Conservation (phyloP, 2,113 vertebrate species). For the Dasyprocta punctata region DNA sequence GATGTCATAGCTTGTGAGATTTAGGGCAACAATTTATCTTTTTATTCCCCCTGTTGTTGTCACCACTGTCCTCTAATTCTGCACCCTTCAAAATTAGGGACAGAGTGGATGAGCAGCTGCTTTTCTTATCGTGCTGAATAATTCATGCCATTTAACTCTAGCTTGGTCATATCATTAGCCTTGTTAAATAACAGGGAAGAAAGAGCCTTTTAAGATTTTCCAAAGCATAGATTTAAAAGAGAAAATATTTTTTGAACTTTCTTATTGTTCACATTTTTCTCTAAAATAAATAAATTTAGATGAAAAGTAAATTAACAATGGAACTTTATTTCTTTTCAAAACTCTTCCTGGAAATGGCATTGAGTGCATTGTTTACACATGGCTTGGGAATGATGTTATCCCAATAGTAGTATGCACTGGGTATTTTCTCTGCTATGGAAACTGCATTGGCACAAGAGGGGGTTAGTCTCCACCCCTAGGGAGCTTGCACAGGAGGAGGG, state of each 20-base stretch:
- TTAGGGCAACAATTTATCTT: slow-evolving; percentile 71
- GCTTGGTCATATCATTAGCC: slow-evolving; percentile 41
- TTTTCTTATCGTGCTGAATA: slow-evolving; percentile 81
- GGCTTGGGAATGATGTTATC: background rate
- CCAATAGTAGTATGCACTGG: too few species aligned
- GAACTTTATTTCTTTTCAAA: background rate
- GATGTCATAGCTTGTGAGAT: slow-evolving; percentile 69
- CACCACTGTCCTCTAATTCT: slow-evolving; percentile 71
- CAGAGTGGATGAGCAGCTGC: slow-evolving; percentile 81
- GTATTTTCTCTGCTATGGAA: fast-evolving
- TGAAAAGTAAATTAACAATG: slow-evolving; percentile 1
- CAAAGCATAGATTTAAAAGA: slow-evolving; percentile 19
- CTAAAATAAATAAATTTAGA: background rate
- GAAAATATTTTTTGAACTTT: background rate
- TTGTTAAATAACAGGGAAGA: slow-evolving; percentile 39
- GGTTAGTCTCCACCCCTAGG: background rate
- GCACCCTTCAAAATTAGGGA: slow-evolving; percentile 76
- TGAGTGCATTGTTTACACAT: background rate
- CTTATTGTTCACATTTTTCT: background rate
- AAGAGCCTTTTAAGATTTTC: slow-evolving; percentile 35
- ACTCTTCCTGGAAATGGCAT: background rate
- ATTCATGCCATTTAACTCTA: slow-evolving; percentile 74
- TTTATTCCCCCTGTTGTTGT: slow-evolving; percentile 41
- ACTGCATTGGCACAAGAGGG: fast-evolving
- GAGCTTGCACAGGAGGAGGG: background rate